These are phyloP conservation scores for Agonopterix arenella DNA, from an alignment of 2,888 invertebrate species.

Conservation along the genomic window DNA sequence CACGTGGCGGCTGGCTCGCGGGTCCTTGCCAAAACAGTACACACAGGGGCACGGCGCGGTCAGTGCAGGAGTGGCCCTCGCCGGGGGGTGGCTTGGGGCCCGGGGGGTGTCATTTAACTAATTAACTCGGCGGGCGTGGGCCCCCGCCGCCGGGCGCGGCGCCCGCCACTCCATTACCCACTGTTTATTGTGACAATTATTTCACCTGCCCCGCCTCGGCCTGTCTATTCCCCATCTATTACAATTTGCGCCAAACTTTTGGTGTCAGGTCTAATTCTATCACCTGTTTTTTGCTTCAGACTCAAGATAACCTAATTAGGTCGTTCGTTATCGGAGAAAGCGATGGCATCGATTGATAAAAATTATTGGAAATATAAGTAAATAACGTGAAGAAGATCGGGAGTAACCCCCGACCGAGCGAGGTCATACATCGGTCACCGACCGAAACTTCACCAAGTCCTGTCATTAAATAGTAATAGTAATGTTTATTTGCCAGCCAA, in stretches of 20 bases:
- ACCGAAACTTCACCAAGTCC: too few relatives aligned
- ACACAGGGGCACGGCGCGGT: conserved; percentile 12
- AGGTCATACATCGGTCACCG: too few relatives aligned
- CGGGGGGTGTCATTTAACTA: conserved; percentile 47
- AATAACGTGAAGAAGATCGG: too few relatives aligned
- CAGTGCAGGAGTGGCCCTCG: conserved; percentile 9
- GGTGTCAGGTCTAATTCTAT: background rate
- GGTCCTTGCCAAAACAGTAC: conserved; percentile 7
- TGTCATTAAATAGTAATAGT: too few relatives aligned
- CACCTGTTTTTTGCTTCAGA: too few relatives aligned
- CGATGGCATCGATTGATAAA: too few relatives aligned
- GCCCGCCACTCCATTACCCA: conserved; percentile 53
- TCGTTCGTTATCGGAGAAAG: too few relatives aligned
- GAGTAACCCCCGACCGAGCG: too few relatives aligned
- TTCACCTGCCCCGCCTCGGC: conserved; percentile 23
- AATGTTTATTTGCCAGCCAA: too few relatives aligned
- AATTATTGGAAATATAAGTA: too few relatives aligned
- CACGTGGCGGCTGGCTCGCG: background rate
- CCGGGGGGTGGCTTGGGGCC: conserved; percentile 1
- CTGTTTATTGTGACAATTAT: conserved; percentile 70
- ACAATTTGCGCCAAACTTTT: background rate
- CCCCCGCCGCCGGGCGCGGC: conserved; percentile 38
- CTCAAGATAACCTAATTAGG: too few relatives aligned
- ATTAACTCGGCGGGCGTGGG: conserved; percentile 36
- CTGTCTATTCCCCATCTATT: conserved; percentile 2